Base-by-base conservation (phyloP, 2,797 vertebrate species). In the Pseudotriccus pelzelni region DNA sequence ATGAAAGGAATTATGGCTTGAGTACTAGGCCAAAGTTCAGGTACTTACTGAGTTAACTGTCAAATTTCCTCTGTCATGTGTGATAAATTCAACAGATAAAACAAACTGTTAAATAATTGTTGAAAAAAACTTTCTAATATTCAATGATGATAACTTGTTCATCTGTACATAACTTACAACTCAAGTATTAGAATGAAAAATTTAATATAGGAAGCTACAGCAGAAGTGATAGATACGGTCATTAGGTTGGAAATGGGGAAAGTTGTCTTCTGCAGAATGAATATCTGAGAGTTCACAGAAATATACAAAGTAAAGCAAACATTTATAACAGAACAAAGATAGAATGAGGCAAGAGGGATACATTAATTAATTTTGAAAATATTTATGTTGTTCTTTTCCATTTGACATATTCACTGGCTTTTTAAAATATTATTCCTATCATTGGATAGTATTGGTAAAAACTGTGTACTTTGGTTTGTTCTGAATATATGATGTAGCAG, bases 361-460 rank as follows among this genome's bases (percentile, higher is more conserved):
- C 43, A 82, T 73, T 96, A 94, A 93, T 96, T 96, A 80, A 87
- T 88, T 91, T 30, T 16, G 3, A 92, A 97, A 96, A 97, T 96
- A 96, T 90, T 97, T 89, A 67, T 95, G 83, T 94, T 88, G 24
- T 76, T 94, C 49, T 69, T 95, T 94, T 89, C 55, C 47, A 74
- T 93, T 93, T 84, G 66, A 93, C 84, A 81, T 74, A 85, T 74
- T 90, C 47, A 58, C 84, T 70, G 63, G 18, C 55, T 93, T 95
- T 91, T 80, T 4, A 9, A 96, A 91, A 92, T 94, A 94, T 89
- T 90, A 28, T 50, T 70, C 10, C 23, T 87, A 23, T 91, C 68
- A 56, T 73, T 89, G 47, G 47, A 89, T 60, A 84, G 21, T 49
- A 58, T 41, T 63, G 55, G 56, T 84, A 96, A 97, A 93, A 69